A percentile compares a stretch with the other conserved stretches of the same genome.
Evolutionary conservation across 2,113 vertebrate species (phyloP).

Genomic region (Megaceryle torquata): DNA sequence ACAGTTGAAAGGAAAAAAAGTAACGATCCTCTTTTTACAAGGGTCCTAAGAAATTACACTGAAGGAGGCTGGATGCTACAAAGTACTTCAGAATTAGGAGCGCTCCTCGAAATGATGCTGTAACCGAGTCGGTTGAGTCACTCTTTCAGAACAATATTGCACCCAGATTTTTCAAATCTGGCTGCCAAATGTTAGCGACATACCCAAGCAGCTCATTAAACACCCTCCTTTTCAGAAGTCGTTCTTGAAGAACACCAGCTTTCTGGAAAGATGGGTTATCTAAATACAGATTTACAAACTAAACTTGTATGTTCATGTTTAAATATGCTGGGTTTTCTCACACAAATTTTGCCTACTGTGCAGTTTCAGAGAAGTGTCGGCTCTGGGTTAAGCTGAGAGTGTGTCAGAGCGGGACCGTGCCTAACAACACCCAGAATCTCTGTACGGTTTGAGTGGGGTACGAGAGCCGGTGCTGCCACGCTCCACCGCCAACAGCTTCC

Average conservation of each 20-base stretch:
- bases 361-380: not conserved
- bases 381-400: not conserved
- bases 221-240: not conserved
- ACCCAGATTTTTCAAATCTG: constrained; percentile 5
- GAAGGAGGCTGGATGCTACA: not conserved
- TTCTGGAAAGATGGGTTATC: not conserved
- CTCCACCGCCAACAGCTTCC: not conserved
- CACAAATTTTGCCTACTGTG: not conserved
- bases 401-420: not conserved
- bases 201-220: not conserved
- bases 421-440: not conserved
- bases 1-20: not conserved
- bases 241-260: not conserved
- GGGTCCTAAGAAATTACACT: not conserved
- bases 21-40: not conserved
- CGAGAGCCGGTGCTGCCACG: not conserved
- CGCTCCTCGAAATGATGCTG: not conserved
- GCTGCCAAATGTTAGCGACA: constrained; percentile 28
- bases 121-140: not conserved
- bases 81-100: not conserved
- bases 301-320: not conserved
- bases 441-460: not conserved
- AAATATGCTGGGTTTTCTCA: not conserved
- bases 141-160: not conserved
- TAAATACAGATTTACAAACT: not conserved